Evolutionary conservation across 2,113 vertebrate genomes (phyloP), one percentile per base, ranked within the genome.

Genomic region (Baryphthengus martii): DNA sequence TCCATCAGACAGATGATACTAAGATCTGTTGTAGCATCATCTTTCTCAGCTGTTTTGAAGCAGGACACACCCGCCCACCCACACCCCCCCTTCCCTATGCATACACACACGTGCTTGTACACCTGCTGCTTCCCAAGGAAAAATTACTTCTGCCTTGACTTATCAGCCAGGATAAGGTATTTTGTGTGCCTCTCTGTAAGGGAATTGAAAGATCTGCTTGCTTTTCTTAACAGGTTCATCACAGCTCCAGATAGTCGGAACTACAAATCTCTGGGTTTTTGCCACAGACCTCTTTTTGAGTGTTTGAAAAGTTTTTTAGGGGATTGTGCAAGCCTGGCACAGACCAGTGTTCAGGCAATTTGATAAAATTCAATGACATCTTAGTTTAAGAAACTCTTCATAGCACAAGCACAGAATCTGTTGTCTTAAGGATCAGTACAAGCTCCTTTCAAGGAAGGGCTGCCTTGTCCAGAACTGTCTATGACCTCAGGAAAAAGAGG

Each of bases 1-100:
- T 50, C 47, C 5, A 0, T 37, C 65, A 82, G 42, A 62, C 18
- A 2, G 0, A 78, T n/a, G n/a, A n/a, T n/a, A n/a, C n/a, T n/a
- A n/a, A 18, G 7, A 56, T 19, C 45, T 61, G 33, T 31, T 76
- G 24, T 23, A 47, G 33, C 2, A 2, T 52, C 44, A 65, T n/a
- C 10, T 31, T 47, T n/a, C 55, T 58, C 42, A 58, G 39, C 14
- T 90, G 3, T 63, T 92, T 77, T 62, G 63, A 89, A 77, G 70
- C 28, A 58, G 17, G 21, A 59, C n/a, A n/a, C n/a, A 35, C 21
- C 13, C 3, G 21, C 5, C 17, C 14, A 29, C 9, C 16, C 21
- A 10, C 3, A 17, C 5, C 17, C 14, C n/a, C 9, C 16, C 45
- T 52, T 45, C 19, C 31, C 31, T 33, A 23, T 2, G 7, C 8